These are phyloP conservation scores for Amyelois transitella DNA, from an alignment of 1,140 invertebrate genomes.

Conservation along the genomic window DNA sequence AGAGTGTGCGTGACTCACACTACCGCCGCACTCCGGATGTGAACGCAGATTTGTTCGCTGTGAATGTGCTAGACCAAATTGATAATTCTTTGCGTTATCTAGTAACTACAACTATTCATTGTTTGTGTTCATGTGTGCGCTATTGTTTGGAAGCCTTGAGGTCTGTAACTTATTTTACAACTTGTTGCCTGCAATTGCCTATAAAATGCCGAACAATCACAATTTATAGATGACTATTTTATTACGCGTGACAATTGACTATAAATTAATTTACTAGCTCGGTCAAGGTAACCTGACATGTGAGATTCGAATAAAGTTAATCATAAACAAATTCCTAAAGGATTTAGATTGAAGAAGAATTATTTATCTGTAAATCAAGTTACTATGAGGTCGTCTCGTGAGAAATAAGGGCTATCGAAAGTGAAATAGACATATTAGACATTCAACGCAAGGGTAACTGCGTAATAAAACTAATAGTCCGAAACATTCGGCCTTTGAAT, in stretches of 20 bases:
- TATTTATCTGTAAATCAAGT: no score
- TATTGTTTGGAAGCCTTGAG: conserved; percentile 66
- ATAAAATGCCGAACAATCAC: conserved; percentile 54
- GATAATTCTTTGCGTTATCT: conserved; percentile 58
- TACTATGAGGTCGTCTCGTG: conserved; percentile 2
- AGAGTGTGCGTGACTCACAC: conserved; percentile 40
- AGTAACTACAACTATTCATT: conserved; percentile 24
- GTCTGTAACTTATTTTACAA: conserved; percentile 60
- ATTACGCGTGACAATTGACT: conserved; percentile 27
- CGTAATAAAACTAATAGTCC: conserved; percentile 63
- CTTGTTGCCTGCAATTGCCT: conserved; percentile 41
- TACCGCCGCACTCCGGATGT: conserved; percentile 64
- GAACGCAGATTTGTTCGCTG: conserved; percentile 62
- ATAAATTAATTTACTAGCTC: conserved; percentile 48
- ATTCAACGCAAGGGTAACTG: conserved; percentile 58
- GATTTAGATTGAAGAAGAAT: no score
- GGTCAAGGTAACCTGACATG: conserved; percentile 40
- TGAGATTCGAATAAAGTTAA: background rate
- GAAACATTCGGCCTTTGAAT: conserved; percentile 52
- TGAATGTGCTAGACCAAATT: conserved; percentile 68
- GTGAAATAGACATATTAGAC: conserved; percentile 32
- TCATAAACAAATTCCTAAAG: background rate
- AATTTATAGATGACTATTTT: conserved; percentile 44
- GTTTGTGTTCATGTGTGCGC: conserved; percentile 43
- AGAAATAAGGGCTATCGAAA: conserved; percentile 28